A percentile compares a stretch with the other conserved stretches of the same genome.
Conservation (phyloP, 2,113 vertebrate species). For the Toxotes chatareus region DNA sequence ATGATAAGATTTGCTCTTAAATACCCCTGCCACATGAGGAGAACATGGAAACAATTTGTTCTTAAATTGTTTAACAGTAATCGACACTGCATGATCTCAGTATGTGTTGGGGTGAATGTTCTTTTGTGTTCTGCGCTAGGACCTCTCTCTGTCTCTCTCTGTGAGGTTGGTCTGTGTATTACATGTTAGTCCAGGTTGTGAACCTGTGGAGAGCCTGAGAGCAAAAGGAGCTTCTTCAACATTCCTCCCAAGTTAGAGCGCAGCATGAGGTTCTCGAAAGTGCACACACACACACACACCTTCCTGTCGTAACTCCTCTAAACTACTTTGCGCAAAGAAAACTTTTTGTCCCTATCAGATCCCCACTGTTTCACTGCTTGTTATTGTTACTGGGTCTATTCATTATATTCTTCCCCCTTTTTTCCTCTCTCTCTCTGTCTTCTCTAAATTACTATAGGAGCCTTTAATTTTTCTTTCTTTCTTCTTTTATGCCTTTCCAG, state of each 20-base stretch:
- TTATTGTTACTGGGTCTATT: constrained; percentile 12
- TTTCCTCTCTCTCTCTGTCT: constrained; percentile 6
- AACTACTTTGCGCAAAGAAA: constrained; percentile 33
- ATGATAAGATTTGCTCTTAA: background rate
- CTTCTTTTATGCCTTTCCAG: background rate
- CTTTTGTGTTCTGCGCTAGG: background rate
- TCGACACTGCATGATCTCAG: background rate
- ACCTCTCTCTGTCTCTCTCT: background rate
- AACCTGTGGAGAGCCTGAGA: constrained; percentile 38
- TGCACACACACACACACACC: constrained; percentile 33
- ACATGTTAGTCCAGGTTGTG: constrained; percentile 21
- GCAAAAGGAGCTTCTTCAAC: constrained; percentile 62
- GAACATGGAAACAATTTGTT: background rate
- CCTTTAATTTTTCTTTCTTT: constrained; percentile 35
- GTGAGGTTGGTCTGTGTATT: background rate
- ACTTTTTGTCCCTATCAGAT: constrained; percentile 47
- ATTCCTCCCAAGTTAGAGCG: constrained; percentile 71
- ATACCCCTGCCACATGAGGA: background rate
- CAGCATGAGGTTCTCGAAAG: constrained; percentile 69
- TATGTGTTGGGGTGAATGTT: background rate
- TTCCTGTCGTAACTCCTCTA: constrained; percentile 36
- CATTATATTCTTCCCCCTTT: constrained; percentile 6
- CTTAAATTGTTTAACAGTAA: background rate
- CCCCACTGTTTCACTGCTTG: constrained; percentile 38
- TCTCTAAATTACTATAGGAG: constrained; percentile 29